Evolutionary conservation across 1,140 invertebrate genomes (phyloP), one percentile per base, ranked within the genome.

Genomic region (Yoshiicerus persimilis): DNA sequence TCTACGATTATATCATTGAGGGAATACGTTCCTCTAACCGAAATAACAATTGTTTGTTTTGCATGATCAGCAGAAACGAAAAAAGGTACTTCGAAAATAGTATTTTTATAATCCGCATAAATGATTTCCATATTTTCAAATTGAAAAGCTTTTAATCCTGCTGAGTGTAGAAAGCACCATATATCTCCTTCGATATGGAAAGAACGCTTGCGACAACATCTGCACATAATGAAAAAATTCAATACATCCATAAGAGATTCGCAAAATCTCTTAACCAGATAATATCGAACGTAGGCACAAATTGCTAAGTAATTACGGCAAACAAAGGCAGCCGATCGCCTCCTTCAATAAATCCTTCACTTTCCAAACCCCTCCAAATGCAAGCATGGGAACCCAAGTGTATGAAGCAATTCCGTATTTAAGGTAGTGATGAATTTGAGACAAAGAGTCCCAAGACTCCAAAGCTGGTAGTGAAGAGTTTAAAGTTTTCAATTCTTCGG

Each of bases 121-220:
- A 88, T 64, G 1, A 90, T 56, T 47, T 90, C 87, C 20, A 25
- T n/a, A 36, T 32, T 10, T 5, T n/a, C 25, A 2, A 88, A n/a
- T 8, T 36, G 4, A 9, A 96, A 96, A 87, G 96, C 93, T 88
- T 95, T 95, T 92, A 95, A 95, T 16, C 98, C 94, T 36, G 96
- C 97, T n/a, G 96, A 96, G 93, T 97, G 95, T 92, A 97, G 98
- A 87, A 96, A 93, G 92, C 97, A 98, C 92, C 96, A 97, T 93
- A 98, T 98, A 92, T 98, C 97, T 87, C 96, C 96, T 8, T 5
- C 23, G 66, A 75, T 95, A 0, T 90, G 95, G 93, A 13, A 94
- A 94, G 62, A 94, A 94, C 91, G 96, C 95, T 56, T 77, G 36
- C 83, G 84, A 66, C 2, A 87, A 87, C 84, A 75, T 75, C 32